Evolutionary conservation across 1,140 invertebrate species (phyloP).

Genomic region (Hyles euphorbiae): DNA sequence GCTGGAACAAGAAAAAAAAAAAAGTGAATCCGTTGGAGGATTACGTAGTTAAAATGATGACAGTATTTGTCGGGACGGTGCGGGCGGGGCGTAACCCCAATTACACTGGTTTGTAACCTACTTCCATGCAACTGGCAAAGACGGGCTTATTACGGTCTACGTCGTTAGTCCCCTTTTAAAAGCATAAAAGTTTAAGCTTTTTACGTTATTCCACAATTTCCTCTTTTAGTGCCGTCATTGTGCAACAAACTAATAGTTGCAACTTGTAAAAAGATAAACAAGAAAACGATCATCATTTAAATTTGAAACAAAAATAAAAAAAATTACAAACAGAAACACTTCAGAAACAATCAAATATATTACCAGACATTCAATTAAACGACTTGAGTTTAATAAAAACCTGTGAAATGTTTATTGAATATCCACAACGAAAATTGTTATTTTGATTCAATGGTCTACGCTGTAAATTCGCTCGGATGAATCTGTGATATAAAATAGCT

Average conservation of each 20-base stretch:
- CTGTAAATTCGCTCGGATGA: too few relatives aligned
- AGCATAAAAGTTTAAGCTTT: conserved; percentile 14
- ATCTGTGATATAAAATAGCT: too few relatives aligned
- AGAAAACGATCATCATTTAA: too few relatives aligned
- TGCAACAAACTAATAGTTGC: conserved; percentile 1
- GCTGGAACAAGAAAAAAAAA: not conserved
- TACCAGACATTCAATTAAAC: too few relatives aligned
- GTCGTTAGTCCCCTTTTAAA: conserved; percentile 17
- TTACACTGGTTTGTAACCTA: conserved; percentile 25
- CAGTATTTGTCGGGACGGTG: conserved; percentile 13
- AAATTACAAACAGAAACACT: too few relatives aligned
- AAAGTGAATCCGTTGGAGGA: not conserved
- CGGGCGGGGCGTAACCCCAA: conserved; percentile 16
- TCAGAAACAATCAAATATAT: too few relatives aligned
- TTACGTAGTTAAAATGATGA: not conserved
- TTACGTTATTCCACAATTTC: conserved; percentile 2
- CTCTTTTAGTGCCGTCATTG: not conserved
- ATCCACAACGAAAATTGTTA: too few relatives aligned
- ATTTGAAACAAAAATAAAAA: too few relatives aligned
- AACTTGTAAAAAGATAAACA: too few relatives aligned
- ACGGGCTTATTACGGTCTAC: conserved; percentile 15
- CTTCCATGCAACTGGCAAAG: conserved; percentile 21
- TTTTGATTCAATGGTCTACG: too few relatives aligned
- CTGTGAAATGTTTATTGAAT: too few relatives aligned
- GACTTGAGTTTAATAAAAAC: too few relatives aligned